Evolutionary conservation across 1,140 invertebrate species (phyloP).

Genomic region (Lycorma delicatula): DNA sequence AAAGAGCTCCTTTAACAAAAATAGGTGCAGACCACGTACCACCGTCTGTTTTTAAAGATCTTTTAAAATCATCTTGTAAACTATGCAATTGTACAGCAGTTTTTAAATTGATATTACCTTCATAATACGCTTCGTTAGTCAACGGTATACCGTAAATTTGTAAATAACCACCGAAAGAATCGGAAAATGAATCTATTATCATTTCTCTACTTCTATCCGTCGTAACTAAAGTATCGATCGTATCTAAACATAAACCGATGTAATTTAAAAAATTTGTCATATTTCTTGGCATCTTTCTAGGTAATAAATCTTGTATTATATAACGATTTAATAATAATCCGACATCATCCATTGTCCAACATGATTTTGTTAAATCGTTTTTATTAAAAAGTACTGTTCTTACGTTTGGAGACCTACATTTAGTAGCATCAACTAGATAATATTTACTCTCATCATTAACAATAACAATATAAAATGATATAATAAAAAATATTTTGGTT

Average conservation of each 20-base stretch:
- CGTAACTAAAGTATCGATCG: constrained; percentile 1
- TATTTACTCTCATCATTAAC: no score
- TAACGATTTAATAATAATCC: constrained; percentile 17
- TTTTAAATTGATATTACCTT: constrained; percentile 16
- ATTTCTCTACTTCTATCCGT: constrained; percentile 3
- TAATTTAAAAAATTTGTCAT: constrained; percentile 15
- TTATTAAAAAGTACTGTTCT: constrained; percentile 16
- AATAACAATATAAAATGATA: no score
- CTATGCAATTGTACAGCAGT: constrained; percentile 12
- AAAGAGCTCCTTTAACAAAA: constrained; percentile 3
- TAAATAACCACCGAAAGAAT: constrained; percentile 20
- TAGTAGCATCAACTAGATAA: no score
- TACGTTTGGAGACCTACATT: constrained; percentile 10
- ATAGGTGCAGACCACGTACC: constrained; percentile 19
- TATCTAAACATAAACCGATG: constrained; percentile 9
- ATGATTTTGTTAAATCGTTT: constrained; percentile 6
- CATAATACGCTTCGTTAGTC: constrained; percentile 22
- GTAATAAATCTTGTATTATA: constrained; percentile 20
- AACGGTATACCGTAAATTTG: constrained; percentile 19
- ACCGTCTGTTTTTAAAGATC: constrained; percentile 20
- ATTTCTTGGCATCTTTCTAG: constrained; percentile 9
- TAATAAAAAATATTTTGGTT: no score
- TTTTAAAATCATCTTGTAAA: constrained; percentile 17
- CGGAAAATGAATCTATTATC: constrained; percentile 13
- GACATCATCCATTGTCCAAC: constrained; percentile 20